Conservation (phyloP, 2,888 invertebrate species). For the Torymus texanus region DNA sequence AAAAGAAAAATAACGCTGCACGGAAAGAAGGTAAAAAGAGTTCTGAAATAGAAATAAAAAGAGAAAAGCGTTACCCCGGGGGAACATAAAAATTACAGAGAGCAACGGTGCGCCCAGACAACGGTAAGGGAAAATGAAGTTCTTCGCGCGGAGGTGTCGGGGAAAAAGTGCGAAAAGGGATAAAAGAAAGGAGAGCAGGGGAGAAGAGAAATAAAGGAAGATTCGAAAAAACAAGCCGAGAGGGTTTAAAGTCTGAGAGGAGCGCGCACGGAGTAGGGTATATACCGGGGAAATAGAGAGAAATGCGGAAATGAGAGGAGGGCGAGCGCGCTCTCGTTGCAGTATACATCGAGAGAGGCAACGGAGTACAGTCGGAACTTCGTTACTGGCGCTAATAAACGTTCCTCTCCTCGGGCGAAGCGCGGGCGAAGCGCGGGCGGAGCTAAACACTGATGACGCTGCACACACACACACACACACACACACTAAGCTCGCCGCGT, state of each 20-base stretch:
- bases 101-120: not conserved
- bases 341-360: not conserved
- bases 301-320: conserved; percentile 33
- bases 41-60: no score
- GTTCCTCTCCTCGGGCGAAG: conserved; percentile 2
- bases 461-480: conserved; percentile 11
- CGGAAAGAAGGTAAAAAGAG: no score
- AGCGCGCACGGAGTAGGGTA: not conserved
- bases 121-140: not conserved
- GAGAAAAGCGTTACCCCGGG: no score
- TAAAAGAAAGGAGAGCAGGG: not conserved
- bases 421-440: not conserved
- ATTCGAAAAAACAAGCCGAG: conserved; percentile 10
- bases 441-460: conserved; percentile 38
- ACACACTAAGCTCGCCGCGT: conserved; percentile 42
- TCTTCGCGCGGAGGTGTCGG: not conserved
- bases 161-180: not conserved
- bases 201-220: not conserved
- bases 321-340: not conserved
- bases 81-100: no score
- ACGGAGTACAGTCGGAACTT: conserved; percentile 23
- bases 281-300: not conserved
- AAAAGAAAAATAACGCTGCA: no score
- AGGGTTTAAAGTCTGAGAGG: conserved; percentile 10
- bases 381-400: conserved; percentile 47